phyloP scores from a whole-genome alignment of 1,140 invertebrate species.

The Himalopsyche phryganea region DNA sequence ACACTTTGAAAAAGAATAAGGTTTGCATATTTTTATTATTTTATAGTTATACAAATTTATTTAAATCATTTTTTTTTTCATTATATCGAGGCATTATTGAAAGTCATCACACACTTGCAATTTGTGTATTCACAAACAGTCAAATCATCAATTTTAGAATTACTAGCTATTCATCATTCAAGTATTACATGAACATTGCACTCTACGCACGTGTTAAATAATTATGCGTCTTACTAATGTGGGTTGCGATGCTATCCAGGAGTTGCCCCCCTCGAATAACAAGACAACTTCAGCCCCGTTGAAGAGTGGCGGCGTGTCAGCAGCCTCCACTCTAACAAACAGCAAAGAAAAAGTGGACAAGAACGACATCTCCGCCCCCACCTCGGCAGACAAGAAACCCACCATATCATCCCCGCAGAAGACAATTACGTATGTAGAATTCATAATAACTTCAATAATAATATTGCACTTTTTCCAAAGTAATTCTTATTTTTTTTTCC shows the following conservation, averaged over 20 bases:
- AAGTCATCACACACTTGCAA: background rate
- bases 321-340: constrained; percentile 15
- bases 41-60: background rate
- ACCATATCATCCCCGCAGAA: constrained; percentile 30
- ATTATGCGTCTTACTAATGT: background rate
- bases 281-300: constrained; percentile 16
- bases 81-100: background rate
- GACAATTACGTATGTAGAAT: constrained; percentile 30
- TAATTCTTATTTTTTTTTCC: no score
- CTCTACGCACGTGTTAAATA: no score
- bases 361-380: constrained; percentile 14
- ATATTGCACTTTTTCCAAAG: constrained; percentile 23
- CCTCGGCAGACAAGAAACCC: constrained; percentile 27
- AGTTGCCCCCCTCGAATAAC: constrained; percentile 28
- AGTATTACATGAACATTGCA: no score
- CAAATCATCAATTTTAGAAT: no score
- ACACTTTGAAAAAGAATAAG: constrained; percentile 33
- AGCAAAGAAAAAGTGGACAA: constrained; percentile 29
- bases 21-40: constrained; percentile 18
- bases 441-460: background rate
- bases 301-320: constrained; percentile 8
- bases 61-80: background rate
- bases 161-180: no score
- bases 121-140: no score
- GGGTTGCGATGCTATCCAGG: constrained; percentile 7